Percentiles rank a stretch among this genome's conserved stretches.
These are phyloP conservation scores for Stratiomys singularior DNA, from an alignment of 2,888 invertebrate species.

Conservation along the genomic window DNA sequence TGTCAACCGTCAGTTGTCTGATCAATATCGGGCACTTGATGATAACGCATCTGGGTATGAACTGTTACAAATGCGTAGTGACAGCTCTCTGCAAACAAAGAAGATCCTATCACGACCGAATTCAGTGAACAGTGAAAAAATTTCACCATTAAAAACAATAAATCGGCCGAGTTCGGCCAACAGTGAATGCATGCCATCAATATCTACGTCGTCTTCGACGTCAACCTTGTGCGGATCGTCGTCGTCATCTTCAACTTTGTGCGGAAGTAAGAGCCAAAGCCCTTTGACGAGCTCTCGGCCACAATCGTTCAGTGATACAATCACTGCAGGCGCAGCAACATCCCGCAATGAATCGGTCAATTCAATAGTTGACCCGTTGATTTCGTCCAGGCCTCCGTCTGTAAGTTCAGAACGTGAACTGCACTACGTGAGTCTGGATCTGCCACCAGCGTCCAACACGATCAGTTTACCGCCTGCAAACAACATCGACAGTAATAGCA, in stretches of 20 bases:
- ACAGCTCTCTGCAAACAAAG: slow-evolving; percentile 57
- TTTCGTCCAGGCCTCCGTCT: slow-evolving; percentile 59
- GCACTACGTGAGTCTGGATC: slow-evolving; percentile 75
- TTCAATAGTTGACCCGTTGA: slow-evolving; percentile 44
- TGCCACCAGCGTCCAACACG: slow-evolving; percentile 59
- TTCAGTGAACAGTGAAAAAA: slow-evolving; percentile 62
- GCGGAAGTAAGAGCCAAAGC: slow-evolving; percentile 55
- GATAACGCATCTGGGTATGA: slow-evolving; percentile 59
- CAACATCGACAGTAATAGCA: slow-evolving; percentile 54
- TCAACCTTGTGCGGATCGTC: slow-evolving; percentile 53
- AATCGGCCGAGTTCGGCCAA: slow-evolving; percentile 58
- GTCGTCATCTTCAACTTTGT: slow-evolving; percentile 54
- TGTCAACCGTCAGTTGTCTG: slow-evolving; percentile 20
- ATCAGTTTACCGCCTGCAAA: slow-evolving; percentile 50
- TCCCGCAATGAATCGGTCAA: slow-evolving; percentile 59
- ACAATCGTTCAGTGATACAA: slow-evolving; percentile 52
- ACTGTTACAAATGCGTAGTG: slow-evolving; percentile 61
- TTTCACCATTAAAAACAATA: slow-evolving; percentile 53
- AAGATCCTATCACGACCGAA: slow-evolving; percentile 61
- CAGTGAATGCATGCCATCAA: slow-evolving; percentile 54
- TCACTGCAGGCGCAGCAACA: slow-evolving; percentile 37
- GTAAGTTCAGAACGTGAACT: slow-evolving; percentile 67
- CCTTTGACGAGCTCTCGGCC: slow-evolving; percentile 50
- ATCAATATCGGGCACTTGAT: not conserved
- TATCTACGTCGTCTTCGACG: slow-evolving; percentile 56